Conservation (phyloP, 2,797 vertebrate species). For the Ctenosaura bakeri region DNA sequence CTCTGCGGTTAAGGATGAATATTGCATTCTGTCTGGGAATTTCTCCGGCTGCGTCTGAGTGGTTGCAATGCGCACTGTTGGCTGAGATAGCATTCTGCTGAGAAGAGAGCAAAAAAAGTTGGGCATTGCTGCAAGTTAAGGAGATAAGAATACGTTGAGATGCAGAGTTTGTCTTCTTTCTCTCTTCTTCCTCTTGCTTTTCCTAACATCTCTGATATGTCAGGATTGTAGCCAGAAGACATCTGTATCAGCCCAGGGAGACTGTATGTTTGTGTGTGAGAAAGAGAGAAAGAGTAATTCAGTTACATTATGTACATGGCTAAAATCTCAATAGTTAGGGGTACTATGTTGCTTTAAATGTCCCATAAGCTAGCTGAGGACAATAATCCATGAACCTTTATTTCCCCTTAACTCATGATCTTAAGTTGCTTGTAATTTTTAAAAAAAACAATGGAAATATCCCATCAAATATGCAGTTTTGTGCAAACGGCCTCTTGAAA, state of each 20-base stretch:
- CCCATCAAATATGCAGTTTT: background rate
- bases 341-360: background rate
- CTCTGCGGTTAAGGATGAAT: constrained; percentile 5
- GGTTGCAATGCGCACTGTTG: background rate
- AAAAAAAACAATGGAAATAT: too few relatives aligned
- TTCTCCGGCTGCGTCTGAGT: background rate
- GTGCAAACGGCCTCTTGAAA: background rate
- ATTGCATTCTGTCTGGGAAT: constrained; percentile 20
- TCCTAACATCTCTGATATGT: background rate
- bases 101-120: background rate
- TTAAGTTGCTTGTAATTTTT: background rate
- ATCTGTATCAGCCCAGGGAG: background rate
- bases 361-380: background rate
- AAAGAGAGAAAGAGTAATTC: too few relatives aligned
- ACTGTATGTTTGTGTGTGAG: too few relatives aligned
- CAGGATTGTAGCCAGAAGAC: background rate
- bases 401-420: background rate
- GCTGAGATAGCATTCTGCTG: constrained; percentile 6
- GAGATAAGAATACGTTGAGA: background rate
- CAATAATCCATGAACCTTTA: background rate
- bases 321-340: background rate
- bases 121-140: background rate
- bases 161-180: background rate
- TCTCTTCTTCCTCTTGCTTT: too few relatives aligned
- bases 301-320: background rate